phyloP scores from a whole-genome alignment of 1,140 invertebrate genomes.

The Hestina assimilis region DNA sequence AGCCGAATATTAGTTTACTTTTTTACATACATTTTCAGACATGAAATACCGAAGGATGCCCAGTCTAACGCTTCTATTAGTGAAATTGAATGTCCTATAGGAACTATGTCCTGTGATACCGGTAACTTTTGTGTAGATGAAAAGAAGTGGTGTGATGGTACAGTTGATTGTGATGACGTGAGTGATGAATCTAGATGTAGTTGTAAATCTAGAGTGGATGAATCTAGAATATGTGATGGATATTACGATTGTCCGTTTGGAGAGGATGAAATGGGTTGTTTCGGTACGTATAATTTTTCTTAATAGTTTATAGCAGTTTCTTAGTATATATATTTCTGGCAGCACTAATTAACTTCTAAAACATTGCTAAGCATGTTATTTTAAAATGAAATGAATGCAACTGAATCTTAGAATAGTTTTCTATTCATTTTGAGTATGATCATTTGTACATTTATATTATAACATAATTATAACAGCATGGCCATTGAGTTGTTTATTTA shows the following conservation, averaged over 20 bases:
- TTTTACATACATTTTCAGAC: slow-evolving; percentile 12
- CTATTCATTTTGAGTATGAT: too few relatives aligned
- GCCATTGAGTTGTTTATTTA: too few relatives aligned
- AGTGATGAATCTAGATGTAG: slow-evolving; percentile 89
- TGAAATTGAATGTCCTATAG: slow-evolving; percentile 47
- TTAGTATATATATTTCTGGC: too few relatives aligned
- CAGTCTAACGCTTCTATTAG: slow-evolving; percentile 27
- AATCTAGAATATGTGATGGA: slow-evolving; percentile 86
- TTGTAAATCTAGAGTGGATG: slow-evolving; percentile 82
- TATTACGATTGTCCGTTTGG: slow-evolving; percentile 87
- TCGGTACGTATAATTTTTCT: slow-evolving; percentile 68
- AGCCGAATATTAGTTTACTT: not conserved
- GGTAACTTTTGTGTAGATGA: slow-evolving; percentile 80
- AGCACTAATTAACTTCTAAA: too few relatives aligned
- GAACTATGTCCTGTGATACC: slow-evolving; percentile 49
- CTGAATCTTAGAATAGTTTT: too few relatives aligned
- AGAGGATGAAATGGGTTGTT: slow-evolving; percentile 88
- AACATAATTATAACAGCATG: too few relatives aligned
- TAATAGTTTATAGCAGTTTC: too few relatives aligned
- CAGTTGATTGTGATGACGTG: slow-evolving; percentile 87
- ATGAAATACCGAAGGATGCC: slow-evolving; percentile 13
- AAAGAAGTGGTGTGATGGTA: slow-evolving; percentile 84
- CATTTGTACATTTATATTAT: too few relatives aligned
- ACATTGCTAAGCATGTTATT: too few relatives aligned
- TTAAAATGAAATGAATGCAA: too few relatives aligned